Evolutionary conservation across 2,888 invertebrate species (phyloP).

Genomic region (Papilio protenor): DNA sequence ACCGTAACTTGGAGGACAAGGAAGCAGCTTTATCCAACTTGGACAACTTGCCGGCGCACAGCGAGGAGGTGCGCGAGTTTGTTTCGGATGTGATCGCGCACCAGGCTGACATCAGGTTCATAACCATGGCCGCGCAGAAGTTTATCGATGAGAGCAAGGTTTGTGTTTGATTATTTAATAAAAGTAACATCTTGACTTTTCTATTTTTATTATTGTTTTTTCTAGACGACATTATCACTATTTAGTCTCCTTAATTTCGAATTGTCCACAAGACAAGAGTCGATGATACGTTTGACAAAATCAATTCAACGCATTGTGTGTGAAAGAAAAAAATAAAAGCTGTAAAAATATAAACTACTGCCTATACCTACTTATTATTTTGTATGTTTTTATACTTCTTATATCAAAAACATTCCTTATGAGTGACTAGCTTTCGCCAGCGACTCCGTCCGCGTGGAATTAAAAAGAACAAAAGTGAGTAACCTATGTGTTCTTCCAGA

Average conservation of each 20-base stretch:
- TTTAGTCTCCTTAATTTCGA: neutral
- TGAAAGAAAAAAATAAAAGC: too few relatives aligned
- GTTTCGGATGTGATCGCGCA: slow-evolving; percentile 97
- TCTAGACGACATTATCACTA: neutral
- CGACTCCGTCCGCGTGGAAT: too few relatives aligned
- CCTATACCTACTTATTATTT: too few relatives aligned
- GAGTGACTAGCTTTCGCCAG: too few relatives aligned
- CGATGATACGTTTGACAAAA: too few relatives aligned
- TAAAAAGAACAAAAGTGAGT: too few relatives aligned
- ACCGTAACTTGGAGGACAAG: slow-evolving; percentile 92
- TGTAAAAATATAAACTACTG: too few relatives aligned
- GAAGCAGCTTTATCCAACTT: slow-evolving; percentile 92
- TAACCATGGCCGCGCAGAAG: slow-evolving; percentile 98
- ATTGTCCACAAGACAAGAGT: too few relatives aligned
- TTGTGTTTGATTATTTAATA: slow-evolving; percentile 45
- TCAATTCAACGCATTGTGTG: too few relatives aligned
- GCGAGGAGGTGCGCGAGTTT: slow-evolving; percentile 93
- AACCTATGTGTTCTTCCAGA: too few relatives aligned
- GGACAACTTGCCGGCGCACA: slow-evolving; percentile 87
- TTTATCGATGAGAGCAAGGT: slow-evolving; percentile 97
- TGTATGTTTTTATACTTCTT: neutral
- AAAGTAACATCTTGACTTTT: neutral
- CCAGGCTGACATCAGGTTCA: slow-evolving; percentile 97
- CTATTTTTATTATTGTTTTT: neutral
- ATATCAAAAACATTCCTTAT: too few relatives aligned